Conservation (phyloP, 2,888 invertebrate species). For the Choristoneura rosaceana region DNA sequence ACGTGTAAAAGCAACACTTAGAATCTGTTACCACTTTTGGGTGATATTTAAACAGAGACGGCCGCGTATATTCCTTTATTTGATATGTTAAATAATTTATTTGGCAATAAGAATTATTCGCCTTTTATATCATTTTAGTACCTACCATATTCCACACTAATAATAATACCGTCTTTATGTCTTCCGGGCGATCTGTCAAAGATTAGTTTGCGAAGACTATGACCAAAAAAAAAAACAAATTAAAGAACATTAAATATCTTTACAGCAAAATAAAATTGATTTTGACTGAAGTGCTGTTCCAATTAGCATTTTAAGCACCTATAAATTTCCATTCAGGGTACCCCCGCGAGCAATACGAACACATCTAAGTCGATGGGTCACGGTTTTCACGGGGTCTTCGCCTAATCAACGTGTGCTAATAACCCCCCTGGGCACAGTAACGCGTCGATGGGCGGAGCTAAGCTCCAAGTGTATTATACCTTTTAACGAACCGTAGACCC, state of each 20-base stretch:
- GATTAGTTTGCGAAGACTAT: too few relatives aligned
- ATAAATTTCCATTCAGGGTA: neutral
- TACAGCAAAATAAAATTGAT: neutral
- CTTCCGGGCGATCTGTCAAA: too few relatives aligned
- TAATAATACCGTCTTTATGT: too few relatives aligned
- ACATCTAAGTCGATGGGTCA: conserved; percentile 8
- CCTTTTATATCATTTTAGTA: too few relatives aligned
- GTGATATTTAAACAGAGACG: too few relatives aligned
- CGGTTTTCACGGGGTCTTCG: conserved; percentile 5
- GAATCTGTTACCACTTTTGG: too few relatives aligned
- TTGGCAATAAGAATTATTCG: too few relatives aligned
- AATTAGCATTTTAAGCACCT: neutral
- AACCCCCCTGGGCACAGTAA: conserved; percentile 15
- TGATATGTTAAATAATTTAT: too few relatives aligned
- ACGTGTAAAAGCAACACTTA: too few relatives aligned
- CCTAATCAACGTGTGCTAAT: conserved; percentile 17
- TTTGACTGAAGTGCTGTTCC: neutral
- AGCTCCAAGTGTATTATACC: conserved; percentile 12
- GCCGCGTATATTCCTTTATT: too few relatives aligned
- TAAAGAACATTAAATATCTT: neutral
- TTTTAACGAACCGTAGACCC: conserved; percentile 8
- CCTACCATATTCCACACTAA: too few relatives aligned
- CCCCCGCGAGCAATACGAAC: conserved; percentile 4
- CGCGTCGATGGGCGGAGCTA: conserved; percentile 2
- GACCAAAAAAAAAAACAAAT: too few relatives aligned